Percentiles rank a stretch among this genome's conserved stretches.
These are phyloP conservation scores for Recurvirostra avosetta DNA, from an alignment of 2,113 vertebrate genomes.

Conservation along the genomic window DNA sequence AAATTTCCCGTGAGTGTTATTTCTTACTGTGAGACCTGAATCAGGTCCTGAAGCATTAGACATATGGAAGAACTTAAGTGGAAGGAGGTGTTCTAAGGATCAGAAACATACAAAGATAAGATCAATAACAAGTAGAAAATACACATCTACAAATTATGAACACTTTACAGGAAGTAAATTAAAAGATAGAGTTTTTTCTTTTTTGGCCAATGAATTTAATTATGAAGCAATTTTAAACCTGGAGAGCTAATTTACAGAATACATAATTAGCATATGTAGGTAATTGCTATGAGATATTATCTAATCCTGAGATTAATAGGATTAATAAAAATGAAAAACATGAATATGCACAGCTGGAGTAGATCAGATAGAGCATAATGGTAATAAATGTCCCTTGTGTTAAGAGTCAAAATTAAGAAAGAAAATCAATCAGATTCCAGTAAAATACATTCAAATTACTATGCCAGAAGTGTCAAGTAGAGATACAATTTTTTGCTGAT, in stretches of 20 bases:
- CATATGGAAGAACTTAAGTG: background rate
- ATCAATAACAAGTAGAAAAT: background rate
- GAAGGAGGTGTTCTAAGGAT: background rate
- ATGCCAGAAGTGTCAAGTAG: background rate
- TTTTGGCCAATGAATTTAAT: background rate
- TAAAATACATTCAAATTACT: background rate
- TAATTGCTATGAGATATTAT: slow-evolving; percentile 7
- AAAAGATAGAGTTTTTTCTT: background rate
- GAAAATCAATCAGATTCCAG: background rate
- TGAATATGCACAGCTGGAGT: background rate
- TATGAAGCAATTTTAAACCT: background rate
- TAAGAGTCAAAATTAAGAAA: background rate
- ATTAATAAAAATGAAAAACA: slow-evolving; percentile 18
- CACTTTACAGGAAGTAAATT: background rate
- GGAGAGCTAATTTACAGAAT: background rate
- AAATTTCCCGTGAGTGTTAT: background rate
- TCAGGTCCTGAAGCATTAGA: background rate
- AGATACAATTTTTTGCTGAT: background rate
- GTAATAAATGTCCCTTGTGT: background rate
- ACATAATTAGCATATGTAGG: background rate
- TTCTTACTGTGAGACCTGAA: background rate
- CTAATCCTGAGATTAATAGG: background rate
- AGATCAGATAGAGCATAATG: background rate
- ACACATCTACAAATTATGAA: background rate
- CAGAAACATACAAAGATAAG: background rate